Conservation (phyloP, 2,797 vertebrate species). For the Rhinophrynus dorsalis region DNA sequence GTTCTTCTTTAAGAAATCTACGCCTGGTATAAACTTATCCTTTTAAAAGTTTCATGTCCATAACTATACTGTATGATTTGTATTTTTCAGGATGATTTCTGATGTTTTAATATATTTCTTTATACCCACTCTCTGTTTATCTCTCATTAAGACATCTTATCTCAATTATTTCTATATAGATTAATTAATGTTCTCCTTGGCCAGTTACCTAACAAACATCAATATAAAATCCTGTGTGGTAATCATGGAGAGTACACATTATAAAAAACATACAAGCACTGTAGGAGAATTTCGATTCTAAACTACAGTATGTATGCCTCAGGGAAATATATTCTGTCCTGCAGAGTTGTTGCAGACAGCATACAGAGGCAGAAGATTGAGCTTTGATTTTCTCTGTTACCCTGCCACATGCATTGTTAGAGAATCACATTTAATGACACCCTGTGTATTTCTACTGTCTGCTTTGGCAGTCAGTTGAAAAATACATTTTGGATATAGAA, state of each 20-base stretch:
- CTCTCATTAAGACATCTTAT: too few species aligned
- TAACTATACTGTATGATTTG: too few species aligned
- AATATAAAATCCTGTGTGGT: not conserved
- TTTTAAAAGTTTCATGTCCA: too few species aligned
- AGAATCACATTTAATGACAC: conserved; percentile 35
- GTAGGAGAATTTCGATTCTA: not conserved
- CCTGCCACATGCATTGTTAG: not conserved
- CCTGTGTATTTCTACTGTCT: conserved; percentile 11
- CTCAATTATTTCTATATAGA: too few species aligned
- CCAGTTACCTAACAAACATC: too few species aligned
- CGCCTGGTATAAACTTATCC: too few species aligned
- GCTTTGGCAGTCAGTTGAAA: conserved; percentile 19
- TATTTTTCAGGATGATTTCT: too few species aligned
- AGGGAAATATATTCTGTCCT: conserved; percentile 18
- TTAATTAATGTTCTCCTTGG: too few species aligned
- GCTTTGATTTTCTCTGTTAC: conserved; percentile 30
- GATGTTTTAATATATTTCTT: too few species aligned
- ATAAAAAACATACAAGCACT: not conserved
- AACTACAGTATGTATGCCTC: not conserved
- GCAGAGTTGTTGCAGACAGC: not conserved
- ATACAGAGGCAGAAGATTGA: conserved; percentile 12
- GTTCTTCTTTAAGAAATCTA: too few species aligned
- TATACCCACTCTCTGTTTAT: too few species aligned
- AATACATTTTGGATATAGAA: conserved; percentile 14
- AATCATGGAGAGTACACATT: not conserved